These are phyloP conservation scores for Zaprionus lineosus DNA, from an alignment of 2,888 invertebrate species.

Conservation along the genomic window DNA sequence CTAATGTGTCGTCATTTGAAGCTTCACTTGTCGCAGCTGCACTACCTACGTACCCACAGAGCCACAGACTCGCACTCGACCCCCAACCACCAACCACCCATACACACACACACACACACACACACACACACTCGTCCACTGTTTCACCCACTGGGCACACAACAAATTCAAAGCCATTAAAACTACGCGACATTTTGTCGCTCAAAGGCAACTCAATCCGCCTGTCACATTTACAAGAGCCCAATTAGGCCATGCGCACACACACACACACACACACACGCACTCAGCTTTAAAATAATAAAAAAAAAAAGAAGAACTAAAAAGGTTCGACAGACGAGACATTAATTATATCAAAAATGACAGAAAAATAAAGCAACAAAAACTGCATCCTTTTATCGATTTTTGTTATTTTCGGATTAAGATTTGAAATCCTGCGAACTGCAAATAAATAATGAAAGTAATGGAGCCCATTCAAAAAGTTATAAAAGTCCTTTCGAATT, in stretches of 20 bases:
- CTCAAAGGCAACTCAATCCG: constrained; percentile 46
- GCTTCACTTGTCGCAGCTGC: constrained; percentile 21
- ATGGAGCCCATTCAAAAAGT: too few relatives aligned
- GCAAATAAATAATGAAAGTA: too few relatives aligned
- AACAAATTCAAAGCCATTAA: constrained; percentile 42
- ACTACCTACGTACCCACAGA: not conserved
- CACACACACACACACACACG: not conserved
- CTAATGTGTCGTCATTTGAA: constrained; percentile 53
- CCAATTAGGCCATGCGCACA: constrained; percentile 43
- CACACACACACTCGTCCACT: not conserved
- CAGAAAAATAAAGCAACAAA: not conserved
- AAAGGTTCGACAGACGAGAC: constrained; percentile 26
- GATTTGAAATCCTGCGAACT: not conserved
- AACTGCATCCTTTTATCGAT: constrained; percentile 1
- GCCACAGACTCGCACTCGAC: not conserved
- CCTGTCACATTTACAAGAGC: constrained; percentile 47
- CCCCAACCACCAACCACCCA: constrained; percentile 1
- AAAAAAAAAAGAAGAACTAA: constrained; percentile 22
- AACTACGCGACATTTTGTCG: constrained; percentile 41
- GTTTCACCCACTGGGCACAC: not conserved
- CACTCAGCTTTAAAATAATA: too few relatives aligned
- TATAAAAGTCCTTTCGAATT: too few relatives aligned
- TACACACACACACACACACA: not conserved
- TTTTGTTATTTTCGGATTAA: not conserved
- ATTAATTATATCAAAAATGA: constrained; percentile 39